phyloP scores from a whole-genome alignment of 1,140 invertebrate species.

The Bombus vancouverensis region DNA sequence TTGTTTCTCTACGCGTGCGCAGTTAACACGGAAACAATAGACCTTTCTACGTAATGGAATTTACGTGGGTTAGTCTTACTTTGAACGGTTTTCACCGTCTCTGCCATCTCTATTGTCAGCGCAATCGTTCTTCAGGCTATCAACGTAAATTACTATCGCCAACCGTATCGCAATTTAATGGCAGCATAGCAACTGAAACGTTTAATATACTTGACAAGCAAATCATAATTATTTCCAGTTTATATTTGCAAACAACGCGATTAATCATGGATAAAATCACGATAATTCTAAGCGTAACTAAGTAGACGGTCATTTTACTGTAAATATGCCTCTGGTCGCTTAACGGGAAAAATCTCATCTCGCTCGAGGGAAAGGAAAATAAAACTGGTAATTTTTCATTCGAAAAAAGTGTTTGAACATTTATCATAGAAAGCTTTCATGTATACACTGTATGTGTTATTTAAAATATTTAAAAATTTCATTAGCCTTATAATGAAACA shows the following conservation, averaged over 20 bases:
- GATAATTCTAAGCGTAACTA: not conserved
- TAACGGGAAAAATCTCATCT: no score
- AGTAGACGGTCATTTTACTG: not conserved
- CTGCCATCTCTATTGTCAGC: constrained; percentile 11
- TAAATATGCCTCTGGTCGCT: not conserved
- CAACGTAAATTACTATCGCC: constrained; percentile 28
- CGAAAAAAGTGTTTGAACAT: not conserved
- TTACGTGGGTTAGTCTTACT: constrained; percentile 48
- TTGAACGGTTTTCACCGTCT: not conserved
- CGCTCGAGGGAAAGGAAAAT: not conserved
- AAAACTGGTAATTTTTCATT: no score
- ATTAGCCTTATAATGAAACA: no score
- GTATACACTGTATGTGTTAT: no score
- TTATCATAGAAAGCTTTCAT: not conserved
- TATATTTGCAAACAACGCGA: not conserved
- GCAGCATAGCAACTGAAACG: constrained; percentile 10
- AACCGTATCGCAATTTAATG: constrained; percentile 24
- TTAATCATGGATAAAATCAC: constrained; percentile 10
- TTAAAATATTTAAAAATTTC: no score
- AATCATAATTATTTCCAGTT: not conserved
- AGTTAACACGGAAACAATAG: constrained; percentile 43
- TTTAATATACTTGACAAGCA: no score
- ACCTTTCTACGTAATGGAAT: constrained; percentile 42
- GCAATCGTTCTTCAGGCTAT: constrained; percentile 27
- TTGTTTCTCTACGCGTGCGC: constrained; percentile 36